These are phyloP conservation scores for Laticauda colubrina DNA, from an alignment of 2,113 vertebrate species.

Conservation along the genomic window DNA sequence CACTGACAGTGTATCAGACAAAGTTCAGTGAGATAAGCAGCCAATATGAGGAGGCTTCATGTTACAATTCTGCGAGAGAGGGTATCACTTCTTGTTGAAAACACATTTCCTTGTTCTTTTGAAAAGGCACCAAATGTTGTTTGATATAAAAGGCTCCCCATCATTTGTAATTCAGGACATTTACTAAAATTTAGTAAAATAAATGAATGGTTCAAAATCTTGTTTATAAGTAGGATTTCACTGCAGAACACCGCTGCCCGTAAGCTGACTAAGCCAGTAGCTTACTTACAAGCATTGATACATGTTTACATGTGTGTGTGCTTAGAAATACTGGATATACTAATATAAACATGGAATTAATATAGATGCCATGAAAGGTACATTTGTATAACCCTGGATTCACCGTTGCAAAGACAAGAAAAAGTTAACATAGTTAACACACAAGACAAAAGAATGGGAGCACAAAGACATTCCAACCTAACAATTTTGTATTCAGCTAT, in stretches of 20 bases:
- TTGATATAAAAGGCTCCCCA: background rate
- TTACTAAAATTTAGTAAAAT: background rate
- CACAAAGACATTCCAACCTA: background rate
- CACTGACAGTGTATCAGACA: slow-evolving; percentile 22
- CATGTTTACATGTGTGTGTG: background rate
- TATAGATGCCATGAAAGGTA: background rate
- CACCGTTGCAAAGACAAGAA: background rate
- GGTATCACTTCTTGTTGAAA: background rate
- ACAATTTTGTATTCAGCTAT: background rate
- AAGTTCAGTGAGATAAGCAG: slow-evolving; percentile 48
- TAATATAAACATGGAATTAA: background rate
- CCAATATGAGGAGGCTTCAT: slow-evolving; percentile 4
- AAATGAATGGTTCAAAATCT: background rate
- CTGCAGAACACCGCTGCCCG: background rate
- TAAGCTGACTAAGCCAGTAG: background rate
- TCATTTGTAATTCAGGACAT: background rate
- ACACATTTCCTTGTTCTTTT: rapidly evolving
- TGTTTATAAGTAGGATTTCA: background rate
- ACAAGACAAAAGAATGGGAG: background rate
- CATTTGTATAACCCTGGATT: background rate
- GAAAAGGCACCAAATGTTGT: background rate
- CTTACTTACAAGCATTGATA: background rate
- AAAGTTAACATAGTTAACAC: background rate
- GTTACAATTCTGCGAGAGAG: rapidly evolving
- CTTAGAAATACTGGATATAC: background rate